Conservation (phyloP, 2,888 invertebrate genomes). For the Sinelater perroti region DNA sequence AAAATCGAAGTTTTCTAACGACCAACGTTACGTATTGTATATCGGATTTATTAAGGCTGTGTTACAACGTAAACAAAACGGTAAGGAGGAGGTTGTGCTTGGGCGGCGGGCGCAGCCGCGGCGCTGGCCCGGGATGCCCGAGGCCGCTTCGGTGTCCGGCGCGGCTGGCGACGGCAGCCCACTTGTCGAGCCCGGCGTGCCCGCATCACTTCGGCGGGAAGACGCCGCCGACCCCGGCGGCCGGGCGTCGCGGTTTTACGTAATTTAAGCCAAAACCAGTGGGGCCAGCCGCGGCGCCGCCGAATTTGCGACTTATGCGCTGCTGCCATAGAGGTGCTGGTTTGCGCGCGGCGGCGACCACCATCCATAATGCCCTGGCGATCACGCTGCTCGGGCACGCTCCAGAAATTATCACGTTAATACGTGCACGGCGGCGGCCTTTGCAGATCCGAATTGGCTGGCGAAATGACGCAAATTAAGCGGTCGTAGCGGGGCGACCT, state of each 20-base stretch:
- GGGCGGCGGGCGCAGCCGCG: not conserved
- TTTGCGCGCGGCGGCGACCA: too few species aligned
- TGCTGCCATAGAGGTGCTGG: slow-evolving; percentile 9
- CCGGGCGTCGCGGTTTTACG: slow-evolving; percentile 15
- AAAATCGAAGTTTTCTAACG: slow-evolving; percentile 56
- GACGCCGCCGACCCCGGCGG: not conserved
- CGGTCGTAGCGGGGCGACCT: slow-evolving; percentile 1
- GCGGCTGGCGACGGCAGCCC: slow-evolving; percentile 32
- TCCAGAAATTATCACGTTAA: not conserved
- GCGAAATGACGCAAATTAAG: slow-evolving; percentile 6
- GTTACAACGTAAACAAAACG: slow-evolving; percentile 52
- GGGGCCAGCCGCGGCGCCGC: not conserved
- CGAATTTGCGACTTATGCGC: slow-evolving; percentile 5
- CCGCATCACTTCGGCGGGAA: slow-evolving; percentile 38
- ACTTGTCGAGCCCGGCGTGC: slow-evolving; percentile 37
- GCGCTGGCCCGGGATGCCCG: not conserved
- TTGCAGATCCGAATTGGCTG: too few species aligned
- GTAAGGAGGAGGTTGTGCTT: slow-evolving; percentile 36
- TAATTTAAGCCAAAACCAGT: slow-evolving; percentile 12
- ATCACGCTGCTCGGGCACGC: slow-evolving; percentile 12
- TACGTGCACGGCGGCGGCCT: too few species aligned
- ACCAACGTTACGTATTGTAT: slow-evolving; percentile 51
- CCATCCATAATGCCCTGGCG: slow-evolving; percentile 8
- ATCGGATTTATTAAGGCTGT: slow-evolving; percentile 52
- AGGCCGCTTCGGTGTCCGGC: slow-evolving; percentile 23